A percentile compares a stretch with the other conserved stretches of the same genome.
These are phyloP conservation scores for Choristoneura rosaceana DNA, from an alignment of 2,888 invertebrate genomes.

Conservation along the genomic window DNA sequence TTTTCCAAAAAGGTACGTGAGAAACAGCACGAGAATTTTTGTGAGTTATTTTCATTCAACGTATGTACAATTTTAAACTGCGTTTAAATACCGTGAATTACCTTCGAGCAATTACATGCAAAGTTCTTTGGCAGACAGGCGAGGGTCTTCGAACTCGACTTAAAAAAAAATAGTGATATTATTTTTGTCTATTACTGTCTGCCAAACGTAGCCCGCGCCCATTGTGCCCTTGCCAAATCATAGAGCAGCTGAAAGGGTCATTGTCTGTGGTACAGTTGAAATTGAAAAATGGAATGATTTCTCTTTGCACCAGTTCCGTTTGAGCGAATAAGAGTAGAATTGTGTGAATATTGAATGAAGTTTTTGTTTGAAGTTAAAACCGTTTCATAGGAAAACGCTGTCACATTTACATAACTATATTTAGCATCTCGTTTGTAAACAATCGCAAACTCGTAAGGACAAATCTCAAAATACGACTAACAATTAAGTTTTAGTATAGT, in stretches of 20 bases:
- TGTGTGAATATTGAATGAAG: no score
- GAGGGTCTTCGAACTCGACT: conserved; percentile 20
- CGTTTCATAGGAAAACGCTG: neutral
- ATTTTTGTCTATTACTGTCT: conserved; percentile 35
- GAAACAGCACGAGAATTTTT: neutral
- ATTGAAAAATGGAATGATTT: conserved; percentile 21
- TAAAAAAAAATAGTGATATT: conserved; percentile 19
- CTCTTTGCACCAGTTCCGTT: conserved; percentile 2
- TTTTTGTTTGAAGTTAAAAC: no score
- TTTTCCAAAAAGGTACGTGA: neutral
- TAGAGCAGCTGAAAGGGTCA: conserved; percentile 32
- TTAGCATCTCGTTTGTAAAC: neutral
- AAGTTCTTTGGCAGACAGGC: conserved; percentile 30
- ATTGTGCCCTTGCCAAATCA: conserved; percentile 37
- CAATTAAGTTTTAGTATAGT: neutral
- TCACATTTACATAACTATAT: neutral
- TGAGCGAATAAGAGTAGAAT: neutral
- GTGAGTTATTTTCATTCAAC: neutral
- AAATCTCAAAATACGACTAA: neutral
- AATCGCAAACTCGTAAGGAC: neutral
- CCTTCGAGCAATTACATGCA: conserved; percentile 23
- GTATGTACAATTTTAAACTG: conserved; percentile 1
- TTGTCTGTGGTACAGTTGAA: conserved; percentile 31
- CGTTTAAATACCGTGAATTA: conserved; percentile 19
- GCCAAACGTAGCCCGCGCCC: conserved; percentile 24